Evolutionary conservation across 1,140 invertebrate species (phyloP).

Genomic region (Cheumatopsyche charites): DNA sequence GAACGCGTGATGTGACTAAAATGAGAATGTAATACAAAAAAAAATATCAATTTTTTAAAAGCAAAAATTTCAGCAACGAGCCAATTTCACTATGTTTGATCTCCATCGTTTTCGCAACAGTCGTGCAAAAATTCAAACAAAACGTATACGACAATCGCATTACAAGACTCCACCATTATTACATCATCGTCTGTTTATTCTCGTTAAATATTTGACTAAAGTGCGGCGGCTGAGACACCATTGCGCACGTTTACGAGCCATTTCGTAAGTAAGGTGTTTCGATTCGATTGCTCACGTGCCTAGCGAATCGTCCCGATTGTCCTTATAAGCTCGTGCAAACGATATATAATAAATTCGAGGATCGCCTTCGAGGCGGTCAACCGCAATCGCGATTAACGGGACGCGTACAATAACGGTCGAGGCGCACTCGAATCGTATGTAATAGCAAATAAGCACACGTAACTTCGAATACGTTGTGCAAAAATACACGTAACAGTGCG

Average conservation of each 20-base stretch:
- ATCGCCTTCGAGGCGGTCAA: background rate
- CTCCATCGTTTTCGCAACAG: background rate
- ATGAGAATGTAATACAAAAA: no score
- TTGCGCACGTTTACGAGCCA: no score
- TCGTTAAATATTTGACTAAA: no score
- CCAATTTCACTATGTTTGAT: no score
- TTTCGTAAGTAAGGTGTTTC: background rate
- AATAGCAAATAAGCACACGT: constrained; percentile 3
- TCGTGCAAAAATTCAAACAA: background rate
- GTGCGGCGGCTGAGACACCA: no score
- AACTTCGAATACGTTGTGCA: constrained; percentile 6
- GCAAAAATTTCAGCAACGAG: no score
- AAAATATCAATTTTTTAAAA: no score
- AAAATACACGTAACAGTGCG: background rate
- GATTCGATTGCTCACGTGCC: background rate
- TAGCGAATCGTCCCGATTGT: background rate
- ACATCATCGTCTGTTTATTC: no score
- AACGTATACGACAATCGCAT: no score
- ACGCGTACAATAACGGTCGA: constrained; percentile 8
- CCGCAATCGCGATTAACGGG: background rate
- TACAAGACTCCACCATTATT: no score
- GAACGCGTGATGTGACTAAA: no score
- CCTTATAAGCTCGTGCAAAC: background rate
- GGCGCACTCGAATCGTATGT: background rate
- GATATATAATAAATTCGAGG: no score